phyloP scores from a whole-genome alignment of 2,797 vertebrate genomes.

The Cyclura pinguis region DNA sequence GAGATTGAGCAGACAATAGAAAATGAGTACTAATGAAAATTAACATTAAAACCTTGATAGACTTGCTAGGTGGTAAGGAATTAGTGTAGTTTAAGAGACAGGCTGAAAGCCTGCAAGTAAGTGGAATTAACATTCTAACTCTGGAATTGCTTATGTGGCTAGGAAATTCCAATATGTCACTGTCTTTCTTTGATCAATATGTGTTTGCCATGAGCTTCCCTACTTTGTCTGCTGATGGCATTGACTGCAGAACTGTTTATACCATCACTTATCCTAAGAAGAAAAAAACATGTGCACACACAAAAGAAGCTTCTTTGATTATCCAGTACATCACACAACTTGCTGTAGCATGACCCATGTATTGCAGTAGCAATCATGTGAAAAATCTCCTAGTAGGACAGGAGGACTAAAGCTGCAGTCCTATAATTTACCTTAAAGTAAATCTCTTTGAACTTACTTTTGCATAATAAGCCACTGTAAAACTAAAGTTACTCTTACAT shows the following conservation, averaged over 20 bases:
- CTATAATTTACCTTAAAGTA: neutral
- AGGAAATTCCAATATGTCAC: neutral
- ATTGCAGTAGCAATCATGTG: neutral
- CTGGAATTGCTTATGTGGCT: neutral
- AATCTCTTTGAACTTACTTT: neutral
- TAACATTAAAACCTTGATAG: neutral
- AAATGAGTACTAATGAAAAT: conserved; percentile 4
- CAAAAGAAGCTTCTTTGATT: neutral
- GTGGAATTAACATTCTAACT: conserved; percentile 7
- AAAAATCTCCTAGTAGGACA: neutral
- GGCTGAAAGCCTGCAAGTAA: neutral
- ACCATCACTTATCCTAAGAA: neutral
- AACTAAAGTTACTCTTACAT: neutral
- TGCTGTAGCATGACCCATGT: neutral
- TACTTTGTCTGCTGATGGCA: conserved; percentile 9
- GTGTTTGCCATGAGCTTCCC: neutral
- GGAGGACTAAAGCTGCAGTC: neutral
- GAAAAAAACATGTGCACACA: neutral
- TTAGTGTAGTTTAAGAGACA: neutral
- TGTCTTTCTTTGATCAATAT: neutral
- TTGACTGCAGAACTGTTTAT: conserved; percentile 2
- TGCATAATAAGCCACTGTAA: neutral
- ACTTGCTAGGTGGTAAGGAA: neutral
- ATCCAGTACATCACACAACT: neutral
- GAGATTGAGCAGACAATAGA: neutral